Evolutionary conservation across 2,888 invertebrate genomes (phyloP), one percentile per base, ranked within the genome.

Genomic region (Anticlea derivata): DNA sequence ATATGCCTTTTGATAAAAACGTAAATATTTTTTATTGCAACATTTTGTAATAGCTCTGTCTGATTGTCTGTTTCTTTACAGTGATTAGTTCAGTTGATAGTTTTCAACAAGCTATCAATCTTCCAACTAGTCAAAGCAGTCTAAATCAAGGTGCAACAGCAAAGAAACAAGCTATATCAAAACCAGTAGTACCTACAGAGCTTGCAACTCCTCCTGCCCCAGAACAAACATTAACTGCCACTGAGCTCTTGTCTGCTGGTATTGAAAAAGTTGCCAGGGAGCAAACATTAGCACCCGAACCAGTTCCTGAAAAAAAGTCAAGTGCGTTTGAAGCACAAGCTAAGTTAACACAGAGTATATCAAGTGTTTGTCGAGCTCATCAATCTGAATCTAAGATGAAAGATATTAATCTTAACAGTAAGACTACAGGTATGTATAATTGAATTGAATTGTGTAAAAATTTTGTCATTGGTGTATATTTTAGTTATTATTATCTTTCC

Each of bases 371-470:
- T 63, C 75, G 83, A 55, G 66, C 73, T 65, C 68, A 76, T 75
- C 85, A 71, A 68, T 74, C 72, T 78, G 86, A 86, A 50, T 61
- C 70, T 66, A 87, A 81, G 65, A 89, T 89, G 87, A 89, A 86
- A 81, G 89, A 89, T 83, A 80, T 86, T 67, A 86, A 88, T 65
- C 75, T 83, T 55, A 88, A 86, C 55, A 86, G 71, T 78, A 83
- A 83, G 60, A 66, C 78, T 56, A 70, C 83, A 80, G 89, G 89
- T 89, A 66, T 61, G 80, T 79, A 37, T 13, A 7, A 26, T 38
- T n/a, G n/a, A n/a, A 17, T 17, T 17, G 17, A 3, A 17, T n/a
- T 31, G 30, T 34, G 8, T 6, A n/a, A n/a, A 17, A 3, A 17
- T 17, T 3, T 3, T 3, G 4, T 17, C 4, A 17, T 17, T 17